phyloP scores from a whole-genome alignment of 2,888 invertebrate genomes.

The Laspeyria flexula region DNA sequence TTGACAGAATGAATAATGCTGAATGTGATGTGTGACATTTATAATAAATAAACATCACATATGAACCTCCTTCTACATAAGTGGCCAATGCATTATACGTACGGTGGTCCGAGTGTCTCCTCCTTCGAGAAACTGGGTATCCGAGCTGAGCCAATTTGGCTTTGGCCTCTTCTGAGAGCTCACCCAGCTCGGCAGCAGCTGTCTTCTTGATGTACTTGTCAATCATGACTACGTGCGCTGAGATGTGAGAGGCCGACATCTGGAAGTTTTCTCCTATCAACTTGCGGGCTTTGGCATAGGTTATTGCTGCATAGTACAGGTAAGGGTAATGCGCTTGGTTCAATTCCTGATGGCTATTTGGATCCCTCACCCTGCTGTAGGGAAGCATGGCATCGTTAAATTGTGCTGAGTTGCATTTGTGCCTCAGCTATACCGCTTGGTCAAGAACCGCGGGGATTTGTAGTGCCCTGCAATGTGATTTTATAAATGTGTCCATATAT shows the following conservation, averaged over 20 bases:
- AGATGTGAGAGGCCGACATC: too few relatives aligned
- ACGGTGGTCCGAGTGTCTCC: too few relatives aligned
- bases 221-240: background rate
- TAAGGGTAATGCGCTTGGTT: background rate
- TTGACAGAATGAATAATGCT: too few relatives aligned
- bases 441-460: constrained; percentile 5
- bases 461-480: constrained; percentile 4
- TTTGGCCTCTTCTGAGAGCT: background rate
- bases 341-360: background rate
- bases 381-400: background rate
- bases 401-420: background rate
- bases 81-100: too few relatives aligned
- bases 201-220: background rate
- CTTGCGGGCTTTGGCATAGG: background rate
- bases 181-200: background rate
- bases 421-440: background rate
- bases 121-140: too few relatives aligned
- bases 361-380: background rate
- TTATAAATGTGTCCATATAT: constrained; percentile 1
- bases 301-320: background rate
- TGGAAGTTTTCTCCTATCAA: too few relatives aligned
- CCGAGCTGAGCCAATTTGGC: too few relatives aligned
- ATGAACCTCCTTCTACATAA: too few relatives aligned
- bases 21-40: too few relatives aligned
- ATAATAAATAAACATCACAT: too few relatives aligned